phyloP scores from a whole-genome alignment of 2,888 invertebrate genomes.

The Lithodes maja region DNA sequence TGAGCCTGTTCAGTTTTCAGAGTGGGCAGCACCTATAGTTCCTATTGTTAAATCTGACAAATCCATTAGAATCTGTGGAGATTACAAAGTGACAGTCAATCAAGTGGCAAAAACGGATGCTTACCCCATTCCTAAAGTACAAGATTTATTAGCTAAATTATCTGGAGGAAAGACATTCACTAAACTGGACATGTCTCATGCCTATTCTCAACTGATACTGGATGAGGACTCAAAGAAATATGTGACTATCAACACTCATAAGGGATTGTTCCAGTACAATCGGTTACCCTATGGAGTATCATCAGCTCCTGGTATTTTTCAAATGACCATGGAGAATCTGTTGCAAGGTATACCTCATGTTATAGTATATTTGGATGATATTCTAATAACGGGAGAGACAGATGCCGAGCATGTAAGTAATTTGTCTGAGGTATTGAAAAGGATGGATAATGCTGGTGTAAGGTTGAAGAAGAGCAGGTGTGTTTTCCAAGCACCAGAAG shows the following conservation, averaged over 20 bases:
- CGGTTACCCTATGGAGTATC: too few species aligned
- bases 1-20: slow-evolving; percentile 19
- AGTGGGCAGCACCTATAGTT: slow-evolving; percentile 59
- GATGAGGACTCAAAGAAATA: background rate
- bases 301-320: too few species aligned
- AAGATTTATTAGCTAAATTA: slow-evolving; percentile 24
- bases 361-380: slow-evolving; percentile 19
- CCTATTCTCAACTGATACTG: background rate
- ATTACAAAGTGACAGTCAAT: slow-evolving; percentile 33
- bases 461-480: background rate
- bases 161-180: slow-evolving; percentile 44
- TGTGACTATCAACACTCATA: background rate
- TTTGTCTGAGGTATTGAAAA: background rate
- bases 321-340: too few species aligned
- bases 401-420: background rate
- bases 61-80: slow-evolving; percentile 17
- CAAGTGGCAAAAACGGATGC: background rate
- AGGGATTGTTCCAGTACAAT: too few species aligned
- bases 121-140: slow-evolving; percentile 43
- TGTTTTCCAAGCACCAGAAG: slow-evolving; percentile 1
- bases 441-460: background rate
- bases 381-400: background rate
- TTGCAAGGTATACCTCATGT: too few species aligned
- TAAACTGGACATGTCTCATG: slow-evolving; percentile 36
- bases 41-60: slow-evolving; percentile 3